Evolutionary conservation across 2,113 vertebrate genomes (phyloP), one percentile per base, ranked within the genome.

Genomic region (Antigone vipio): DNA sequence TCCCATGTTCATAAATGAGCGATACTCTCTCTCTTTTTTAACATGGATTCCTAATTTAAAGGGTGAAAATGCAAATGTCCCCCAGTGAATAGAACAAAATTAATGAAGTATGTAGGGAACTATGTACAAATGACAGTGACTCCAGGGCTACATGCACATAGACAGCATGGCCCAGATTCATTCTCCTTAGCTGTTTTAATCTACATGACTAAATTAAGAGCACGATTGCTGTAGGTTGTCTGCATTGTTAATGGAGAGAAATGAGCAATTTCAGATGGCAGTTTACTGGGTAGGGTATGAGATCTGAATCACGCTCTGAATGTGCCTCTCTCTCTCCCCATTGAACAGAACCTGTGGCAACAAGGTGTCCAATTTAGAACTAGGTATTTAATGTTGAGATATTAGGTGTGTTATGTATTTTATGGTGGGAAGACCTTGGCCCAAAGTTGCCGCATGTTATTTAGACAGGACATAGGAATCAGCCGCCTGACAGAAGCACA

Each of bases 141-240:
- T 94, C 27, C 78, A 82, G 69, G 56, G 69, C 66, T 68, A 30
- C 5, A 35, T 23, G 44, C 47, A 83, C 35, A 62, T 49, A 56
- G 82, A 83, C 71, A 74, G 75, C 50, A 62, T 80, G 79, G 44
- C 79, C 85, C 58, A 90, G 58, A 95, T 94, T 90, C 63, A 52
- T 94, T 83, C 63, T 73, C 62, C 63, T 92, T 76, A 93, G 42
- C 53, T 73, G 63, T 42, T 92, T 90, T 93, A 93, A 93, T 89
- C 73, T 87, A 89, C 73, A 74, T 88, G 67, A 68, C 88, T 90
- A 93, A 92, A 93, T 94, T 90, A 90, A 73, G 50, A 66, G 27
- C 59, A 53, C 2, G 2, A 73, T 90, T 77, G 88, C 82, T 86
- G 66, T 62, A 93, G 91, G 91, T 75, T 90, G 62, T 95, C 92